phyloP scores from a whole-genome alignment of 2,113 vertebrate genomes.

The human (Homo sapiens) region DNA sequence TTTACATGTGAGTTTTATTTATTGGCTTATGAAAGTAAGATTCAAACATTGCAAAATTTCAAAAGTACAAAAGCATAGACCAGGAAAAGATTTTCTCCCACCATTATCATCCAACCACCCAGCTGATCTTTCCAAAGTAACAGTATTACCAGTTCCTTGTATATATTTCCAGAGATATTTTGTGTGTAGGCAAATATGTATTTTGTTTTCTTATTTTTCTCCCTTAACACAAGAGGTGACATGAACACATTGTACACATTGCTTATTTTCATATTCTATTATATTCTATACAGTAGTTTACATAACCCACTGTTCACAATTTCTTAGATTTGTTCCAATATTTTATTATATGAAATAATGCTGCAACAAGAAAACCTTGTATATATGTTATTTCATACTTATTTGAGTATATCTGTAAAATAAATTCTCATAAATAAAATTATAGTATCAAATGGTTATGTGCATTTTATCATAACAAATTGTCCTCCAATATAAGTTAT shows the following conservation, averaged over 20 bases:
- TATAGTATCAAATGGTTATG: not conserved
- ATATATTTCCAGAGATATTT: not conserved
- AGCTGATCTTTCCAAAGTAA: not conserved
- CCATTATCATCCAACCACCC: not conserved
- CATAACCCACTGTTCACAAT: not conserved
- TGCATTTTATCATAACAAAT: not conserved
- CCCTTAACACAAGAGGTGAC: not conserved
- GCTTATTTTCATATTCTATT: not conserved
- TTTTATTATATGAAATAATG: constrained; percentile 1
- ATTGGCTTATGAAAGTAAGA: constrained; percentile 39
- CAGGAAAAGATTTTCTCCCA: not conserved
- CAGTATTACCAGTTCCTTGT: not conserved
- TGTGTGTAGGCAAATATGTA: not conserved
- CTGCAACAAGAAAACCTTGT: not conserved
- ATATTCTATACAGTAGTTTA: not conserved
- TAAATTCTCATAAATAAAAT: not conserved
- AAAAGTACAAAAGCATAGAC: not conserved
- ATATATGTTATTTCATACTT: not conserved
- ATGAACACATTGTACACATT: not conserved
- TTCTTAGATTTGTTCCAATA: not conserved
- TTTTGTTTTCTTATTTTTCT: constrained; percentile 33
- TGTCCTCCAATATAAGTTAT: not conserved
- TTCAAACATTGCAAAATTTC: not conserved
- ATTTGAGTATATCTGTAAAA: not conserved
- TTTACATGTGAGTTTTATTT: constrained; percentile 26